These are phyloP conservation scores for Vidua macroura DNA, from an alignment of 2,113 vertebrate species.

Conservation along the genomic window DNA sequence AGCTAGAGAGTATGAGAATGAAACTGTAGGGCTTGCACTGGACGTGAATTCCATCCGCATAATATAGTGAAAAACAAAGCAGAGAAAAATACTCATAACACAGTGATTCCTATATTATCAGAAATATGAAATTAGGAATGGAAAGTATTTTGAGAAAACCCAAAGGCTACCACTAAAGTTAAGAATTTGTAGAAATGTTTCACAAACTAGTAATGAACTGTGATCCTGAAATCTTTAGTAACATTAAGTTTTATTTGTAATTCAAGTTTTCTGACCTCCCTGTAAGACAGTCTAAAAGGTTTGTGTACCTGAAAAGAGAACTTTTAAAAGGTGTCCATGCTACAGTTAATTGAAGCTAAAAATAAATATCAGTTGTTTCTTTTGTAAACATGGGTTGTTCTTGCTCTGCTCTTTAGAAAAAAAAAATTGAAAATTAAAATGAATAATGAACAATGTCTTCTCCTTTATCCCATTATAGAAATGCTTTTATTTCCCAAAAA, in stretches of 20 bases:
- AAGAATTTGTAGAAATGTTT: background rate
- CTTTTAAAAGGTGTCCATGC: background rate
- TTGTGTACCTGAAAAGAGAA: background rate
- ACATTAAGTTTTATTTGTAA: background rate
- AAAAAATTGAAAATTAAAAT: slow-evolving; percentile 30
- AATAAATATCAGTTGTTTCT: background rate
- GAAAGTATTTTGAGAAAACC: background rate
- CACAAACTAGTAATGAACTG: background rate
- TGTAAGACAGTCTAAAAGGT: background rate
- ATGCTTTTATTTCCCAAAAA: background rate
- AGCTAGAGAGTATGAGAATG: background rate
- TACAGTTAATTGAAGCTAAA: slow-evolving; percentile 3
- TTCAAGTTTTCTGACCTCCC: background rate
- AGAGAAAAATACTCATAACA: background rate
- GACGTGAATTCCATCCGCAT: background rate
- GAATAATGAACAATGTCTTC: slow-evolving; percentile 35
- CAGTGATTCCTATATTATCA: background rate
- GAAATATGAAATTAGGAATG: background rate
- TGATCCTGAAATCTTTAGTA: background rate
- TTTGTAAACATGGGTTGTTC: background rate
- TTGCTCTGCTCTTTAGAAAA: background rate
- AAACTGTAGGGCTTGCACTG: background rate
- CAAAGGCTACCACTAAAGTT: background rate
- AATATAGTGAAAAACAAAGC: background rate
- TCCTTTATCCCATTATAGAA: slow-evolving; percentile 10